Conservation (phyloP, 2,888 invertebrate genomes). For the Andrena hattorfiana region DNA sequence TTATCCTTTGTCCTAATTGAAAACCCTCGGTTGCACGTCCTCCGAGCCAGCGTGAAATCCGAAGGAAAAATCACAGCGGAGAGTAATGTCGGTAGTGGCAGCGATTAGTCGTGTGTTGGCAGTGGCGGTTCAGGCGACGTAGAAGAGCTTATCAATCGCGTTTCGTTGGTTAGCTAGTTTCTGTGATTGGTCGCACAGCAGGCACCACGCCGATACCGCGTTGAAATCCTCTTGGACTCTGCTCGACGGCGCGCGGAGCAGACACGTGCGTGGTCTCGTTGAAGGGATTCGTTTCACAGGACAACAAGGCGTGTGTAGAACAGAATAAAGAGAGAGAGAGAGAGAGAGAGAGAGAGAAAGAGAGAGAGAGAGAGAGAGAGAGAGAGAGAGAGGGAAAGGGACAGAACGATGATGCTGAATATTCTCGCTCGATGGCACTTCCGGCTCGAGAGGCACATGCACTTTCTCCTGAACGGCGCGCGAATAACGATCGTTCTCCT, state of each 20-base stretch:
- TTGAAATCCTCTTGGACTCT: no score
- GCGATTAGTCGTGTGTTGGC: conserved; percentile 48
- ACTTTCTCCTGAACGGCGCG: conserved; percentile 63
- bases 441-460: conserved; percentile 60
- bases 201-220: no score
- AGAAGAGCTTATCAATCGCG: background rate
- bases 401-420: conserved; percentile 56
- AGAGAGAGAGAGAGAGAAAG: conserved; percentile 47
- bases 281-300: background rate
- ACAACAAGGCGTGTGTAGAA: conserved; percentile 1
- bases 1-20: conserved; percentile 70
- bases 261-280: no score
- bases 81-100: background rate
- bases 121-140: conserved; percentile 60
- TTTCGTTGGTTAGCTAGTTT: background rate
- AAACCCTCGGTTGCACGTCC: conserved; percentile 44
- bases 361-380: conserved; percentile 41
- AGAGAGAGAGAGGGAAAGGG: conserved; percentile 41
- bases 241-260: no score
- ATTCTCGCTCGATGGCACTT: conserved; percentile 70
- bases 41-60: conserved; percentile 14
- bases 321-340: conserved; percentile 37
- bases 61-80: conserved; percentile 53
- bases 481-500: conserved; percentile 40
- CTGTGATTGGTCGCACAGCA: no score